These are phyloP conservation scores for Rhamphomyia laevipes DNA, from an alignment of 2,888 invertebrate species.

Conservation along the genomic window DNA sequence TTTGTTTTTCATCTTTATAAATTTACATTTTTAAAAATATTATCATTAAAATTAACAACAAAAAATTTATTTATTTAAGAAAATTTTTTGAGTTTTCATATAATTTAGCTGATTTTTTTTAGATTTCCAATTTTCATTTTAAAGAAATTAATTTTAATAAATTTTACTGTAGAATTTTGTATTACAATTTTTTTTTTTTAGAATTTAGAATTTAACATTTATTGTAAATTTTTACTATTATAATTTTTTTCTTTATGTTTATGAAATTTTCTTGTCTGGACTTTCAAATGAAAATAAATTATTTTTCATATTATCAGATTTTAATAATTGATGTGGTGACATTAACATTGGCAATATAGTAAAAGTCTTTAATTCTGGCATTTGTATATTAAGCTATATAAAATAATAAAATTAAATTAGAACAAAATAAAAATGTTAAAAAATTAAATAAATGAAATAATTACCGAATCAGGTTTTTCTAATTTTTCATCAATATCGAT, in stretches of 20 bases:
- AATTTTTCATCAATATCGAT: slow-evolving; percentile 14
- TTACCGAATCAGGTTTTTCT: slow-evolving; percentile 5
- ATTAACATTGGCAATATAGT: slow-evolving; percentile 28
- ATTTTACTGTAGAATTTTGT: no score
- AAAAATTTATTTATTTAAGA: no score
- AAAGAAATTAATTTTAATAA: no score
- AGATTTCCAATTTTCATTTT: no score
- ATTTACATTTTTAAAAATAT: no score
- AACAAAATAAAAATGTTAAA: background rate
- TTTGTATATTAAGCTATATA: slow-evolving; percentile 28
- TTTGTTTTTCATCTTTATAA: no score
- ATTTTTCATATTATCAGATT: slow-evolving; percentile 33
- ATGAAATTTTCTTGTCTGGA: slow-evolving; percentile 29
- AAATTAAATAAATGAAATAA: background rate
- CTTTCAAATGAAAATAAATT: slow-evolving; percentile 32
- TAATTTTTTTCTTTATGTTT: background rate
- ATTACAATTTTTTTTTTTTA: no score
- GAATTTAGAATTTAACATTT: no score
- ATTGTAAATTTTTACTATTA: no score
- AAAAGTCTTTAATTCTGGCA: slow-evolving; percentile 29
- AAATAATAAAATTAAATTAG: background rate
- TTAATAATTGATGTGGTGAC: slow-evolving; percentile 34
- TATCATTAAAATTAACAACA: no score
- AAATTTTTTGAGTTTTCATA: no score
- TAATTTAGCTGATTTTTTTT: no score